Percentiles rank a stretch among this genome's conserved stretches.
Evolutionary conservation across 2,888 invertebrate genomes (phyloP).

Genomic region (Alloplasta piceator): DNA sequence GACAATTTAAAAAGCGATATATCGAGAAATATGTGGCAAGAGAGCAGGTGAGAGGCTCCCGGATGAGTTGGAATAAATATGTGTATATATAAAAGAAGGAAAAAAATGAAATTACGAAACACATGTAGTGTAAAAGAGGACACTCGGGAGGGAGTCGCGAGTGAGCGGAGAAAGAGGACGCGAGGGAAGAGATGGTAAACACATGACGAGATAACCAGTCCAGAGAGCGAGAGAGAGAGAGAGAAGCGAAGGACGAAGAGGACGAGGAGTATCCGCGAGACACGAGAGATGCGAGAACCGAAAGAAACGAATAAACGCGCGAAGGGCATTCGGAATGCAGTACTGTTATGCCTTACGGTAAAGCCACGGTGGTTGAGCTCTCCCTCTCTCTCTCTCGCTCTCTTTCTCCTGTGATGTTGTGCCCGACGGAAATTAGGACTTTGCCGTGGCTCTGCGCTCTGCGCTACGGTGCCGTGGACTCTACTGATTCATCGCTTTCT

Average conservation of each 20-base stretch:
- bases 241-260: constrained; percentile 62
- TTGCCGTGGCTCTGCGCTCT: constrained; percentile 68
- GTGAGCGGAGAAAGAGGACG: constrained; percentile 57
- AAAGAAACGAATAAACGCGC: constrained; percentile 77
- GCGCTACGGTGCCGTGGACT: constrained; percentile 72
- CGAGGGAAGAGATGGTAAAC: constrained; percentile 45
- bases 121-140: background rate
- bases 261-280: constrained; percentile 47
- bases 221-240: constrained; percentile 33
- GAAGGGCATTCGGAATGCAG: constrained; percentile 82
- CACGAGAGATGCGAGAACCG: constrained; percentile 74
- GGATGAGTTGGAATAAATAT: no score
- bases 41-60: no score
- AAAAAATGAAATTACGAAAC: background rate
- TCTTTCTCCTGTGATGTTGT: constrained; percentile 39
- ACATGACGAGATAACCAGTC: constrained; percentile 57
- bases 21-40: no score
- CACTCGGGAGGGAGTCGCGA: constrained; percentile 34
- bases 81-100: background rate
- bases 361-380: constrained; percentile 69
- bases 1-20: no score
- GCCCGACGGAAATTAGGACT: constrained; percentile 81
- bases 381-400: constrained; percentile 28
- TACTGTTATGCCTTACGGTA: constrained; percentile 83
- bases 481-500: constrained; percentile 74